phyloP scores from a whole-genome alignment of 2,113 vertebrate species.

The Odontophorus gujanensis region DNA sequence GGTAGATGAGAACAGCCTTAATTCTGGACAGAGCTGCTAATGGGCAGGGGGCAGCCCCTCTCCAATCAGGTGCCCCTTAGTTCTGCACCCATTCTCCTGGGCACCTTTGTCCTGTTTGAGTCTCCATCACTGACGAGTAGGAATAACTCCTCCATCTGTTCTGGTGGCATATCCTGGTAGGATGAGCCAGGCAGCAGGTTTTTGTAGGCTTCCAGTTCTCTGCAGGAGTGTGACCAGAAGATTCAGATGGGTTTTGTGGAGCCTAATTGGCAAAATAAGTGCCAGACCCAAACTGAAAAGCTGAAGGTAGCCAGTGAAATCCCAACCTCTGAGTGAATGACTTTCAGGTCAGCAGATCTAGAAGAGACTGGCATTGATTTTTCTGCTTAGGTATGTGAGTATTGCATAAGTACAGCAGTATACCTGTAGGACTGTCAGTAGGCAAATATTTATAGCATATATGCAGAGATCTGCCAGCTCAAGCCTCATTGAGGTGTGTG shows the following conservation, averaged over 20 bases:
- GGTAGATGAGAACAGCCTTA: background rate
- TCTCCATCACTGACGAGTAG: background rate
- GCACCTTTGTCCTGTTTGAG: fast-evolving
- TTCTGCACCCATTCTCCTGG: background rate
- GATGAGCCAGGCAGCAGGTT: background rate
- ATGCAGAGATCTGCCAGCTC: background rate
- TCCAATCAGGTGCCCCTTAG: background rate
- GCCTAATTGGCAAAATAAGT: background rate
- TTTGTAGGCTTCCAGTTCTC: background rate
- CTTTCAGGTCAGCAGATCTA: background rate
- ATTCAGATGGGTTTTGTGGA: background rate
- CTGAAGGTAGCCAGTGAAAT: background rate
- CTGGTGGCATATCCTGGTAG: background rate
- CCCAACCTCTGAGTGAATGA: background rate
- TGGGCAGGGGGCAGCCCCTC: background rate
- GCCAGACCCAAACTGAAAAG: background rate
- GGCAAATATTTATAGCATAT: background rate
- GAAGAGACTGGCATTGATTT: background rate
- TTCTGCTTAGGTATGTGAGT: background rate
- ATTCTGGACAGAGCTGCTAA: background rate
- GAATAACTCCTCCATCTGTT: background rate
- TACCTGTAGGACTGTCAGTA: background rate
- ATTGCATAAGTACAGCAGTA: background rate
- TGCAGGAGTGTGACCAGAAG: background rate
- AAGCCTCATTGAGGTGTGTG: background rate